Evolutionary conservation across 2,888 invertebrate genomes (phyloP).

Genomic region (Glyphotaelius pellucidus): DNA sequence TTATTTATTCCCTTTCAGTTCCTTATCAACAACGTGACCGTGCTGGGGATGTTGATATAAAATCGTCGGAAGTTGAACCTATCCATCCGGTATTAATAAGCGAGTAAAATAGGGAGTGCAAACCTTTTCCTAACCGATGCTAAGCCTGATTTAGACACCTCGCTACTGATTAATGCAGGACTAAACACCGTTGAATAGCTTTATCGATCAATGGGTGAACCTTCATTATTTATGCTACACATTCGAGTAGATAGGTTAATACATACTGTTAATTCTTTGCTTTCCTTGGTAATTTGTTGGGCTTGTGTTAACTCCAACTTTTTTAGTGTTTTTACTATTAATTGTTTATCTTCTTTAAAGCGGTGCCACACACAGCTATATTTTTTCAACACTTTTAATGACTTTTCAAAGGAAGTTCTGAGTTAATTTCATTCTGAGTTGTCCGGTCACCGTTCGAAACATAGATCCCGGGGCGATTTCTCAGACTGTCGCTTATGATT

Average conservation of each 20-base stretch:
- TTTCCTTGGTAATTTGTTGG: neutral
- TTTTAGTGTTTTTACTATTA: too few species aligned
- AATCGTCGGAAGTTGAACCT: too few species aligned
- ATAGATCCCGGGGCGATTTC: neutral
- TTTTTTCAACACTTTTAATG: too few species aligned
- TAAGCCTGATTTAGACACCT: neutral
- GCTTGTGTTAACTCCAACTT: neutral
- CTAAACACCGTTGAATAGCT: neutral
- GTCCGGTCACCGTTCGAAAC: too few species aligned
- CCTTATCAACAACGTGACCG: too few species aligned
- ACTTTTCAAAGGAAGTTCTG: too few species aligned
- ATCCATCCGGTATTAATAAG: too few species aligned
- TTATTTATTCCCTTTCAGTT: too few species aligned
- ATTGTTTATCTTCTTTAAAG: too few species aligned
- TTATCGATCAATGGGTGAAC: neutral
- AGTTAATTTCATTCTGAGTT: too few species aligned
- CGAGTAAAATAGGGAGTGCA: neutral
- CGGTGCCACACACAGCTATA: too few species aligned
- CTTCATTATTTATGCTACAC: neutral
- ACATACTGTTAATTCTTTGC: neutral
- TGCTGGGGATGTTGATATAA: too few species aligned
- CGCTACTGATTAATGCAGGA: neutral
- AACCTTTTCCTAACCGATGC: neutral
- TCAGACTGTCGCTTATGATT: neutral
- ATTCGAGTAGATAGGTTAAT: neutral